Base-by-base conservation (phyloP, 2,113 vertebrate species). In the Siniperca chuatsi region DNA sequence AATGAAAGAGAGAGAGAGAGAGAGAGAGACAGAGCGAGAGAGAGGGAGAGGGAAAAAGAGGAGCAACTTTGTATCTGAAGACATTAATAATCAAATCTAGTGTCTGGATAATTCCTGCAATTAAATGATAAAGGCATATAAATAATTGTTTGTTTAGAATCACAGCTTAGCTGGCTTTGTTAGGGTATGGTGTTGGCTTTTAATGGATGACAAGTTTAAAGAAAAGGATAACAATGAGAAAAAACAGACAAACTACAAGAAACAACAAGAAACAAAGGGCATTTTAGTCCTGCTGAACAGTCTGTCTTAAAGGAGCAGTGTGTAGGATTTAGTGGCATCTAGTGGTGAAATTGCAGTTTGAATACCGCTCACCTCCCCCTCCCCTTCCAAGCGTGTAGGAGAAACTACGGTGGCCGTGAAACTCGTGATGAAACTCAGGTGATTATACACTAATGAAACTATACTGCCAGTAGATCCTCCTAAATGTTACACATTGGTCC, bases 21-120 rank as follows among this genome's bases (percentile, higher is more conserved):
- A 20, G 54, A 33, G 50, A 79, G 12, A 72, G 69, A 70, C 15
- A 54, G 29, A 79, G 42, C 13, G 55, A 12, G 46, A 33, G 48
- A 50, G 20, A 16, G 61, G 50, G 25, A 76, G n/a, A 8, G 16
- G 25, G 48, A 16, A 33, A 40, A 33, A 46, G 23, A 21, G 71
- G 60, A 65, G 73, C 52, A 78, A 46, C 66, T 66, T 13, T 77
- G 52, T 84, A 89, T 90, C 75, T 90, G 29, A 87, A 91, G 74
- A 87, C 66, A 84, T 91, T 89, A 85, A 88, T 93, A 92, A 91
- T 89, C 79, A 90, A 88, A 93, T 93, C 83, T 85, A 72, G 35
- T 8, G 40, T 90, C 71, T 89, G 87, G 69, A 75, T 94, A 87
- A 88, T 92, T 87, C 81, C 74, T 86, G 81, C 89, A 91, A 91